Base-by-base conservation (phyloP, 2,888 invertebrate genomes). In the Zygothrica quintamaculata region DNA sequence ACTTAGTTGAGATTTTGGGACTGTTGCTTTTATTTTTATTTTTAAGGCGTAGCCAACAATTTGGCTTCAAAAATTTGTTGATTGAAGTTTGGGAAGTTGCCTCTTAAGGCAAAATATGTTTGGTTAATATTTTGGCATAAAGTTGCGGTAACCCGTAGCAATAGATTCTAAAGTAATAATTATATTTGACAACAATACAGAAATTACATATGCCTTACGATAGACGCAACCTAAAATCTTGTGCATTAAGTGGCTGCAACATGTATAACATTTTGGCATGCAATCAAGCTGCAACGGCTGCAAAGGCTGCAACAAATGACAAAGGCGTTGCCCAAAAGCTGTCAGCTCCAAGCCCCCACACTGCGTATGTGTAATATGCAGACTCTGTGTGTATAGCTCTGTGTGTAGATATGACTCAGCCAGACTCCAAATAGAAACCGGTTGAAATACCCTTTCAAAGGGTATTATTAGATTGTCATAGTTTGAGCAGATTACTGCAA, bases 211-310 rank as follows among this genome's bases (percentile, higher is more conserved):
- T n/a, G n/a, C n/a, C n/a, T n/a, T n/a, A n/a, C n/a, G n/a, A n/a
- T n/a, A n/a, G n/a, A n/a, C n/a, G n/a, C n/a, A n/a, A n/a, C n/a
- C n/a, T n/a, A n/a, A n/a, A n/a, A n/a, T n/a, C n/a, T n/a, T n/a
- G n/a, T n/a, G n/a, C 29, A 29, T 29, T 29, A 29, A 2, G 53
- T 12, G 44, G 37, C 44, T 48, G 73, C 47, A 58, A 50, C 76
- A 75, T 82, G 72, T 66, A 78, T 85, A 69, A 82, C 64, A n/a
- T 64, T 82, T 75, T 75, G 69, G 84, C 86, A 70, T 75, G 79
- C 79, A 61, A 64, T 36, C 42, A 22, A 7, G 6, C 31, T 48
- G 29, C 76, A 72, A 40, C 59, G 55, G 82, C 77, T 60, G 18
- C 76, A 72, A 40, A 56, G 55, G 82, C 77, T 60, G 18, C 31